Conservation (phyloP, 2,797 vertebrate species). For the Rhynchotus rufescens region DNA sequence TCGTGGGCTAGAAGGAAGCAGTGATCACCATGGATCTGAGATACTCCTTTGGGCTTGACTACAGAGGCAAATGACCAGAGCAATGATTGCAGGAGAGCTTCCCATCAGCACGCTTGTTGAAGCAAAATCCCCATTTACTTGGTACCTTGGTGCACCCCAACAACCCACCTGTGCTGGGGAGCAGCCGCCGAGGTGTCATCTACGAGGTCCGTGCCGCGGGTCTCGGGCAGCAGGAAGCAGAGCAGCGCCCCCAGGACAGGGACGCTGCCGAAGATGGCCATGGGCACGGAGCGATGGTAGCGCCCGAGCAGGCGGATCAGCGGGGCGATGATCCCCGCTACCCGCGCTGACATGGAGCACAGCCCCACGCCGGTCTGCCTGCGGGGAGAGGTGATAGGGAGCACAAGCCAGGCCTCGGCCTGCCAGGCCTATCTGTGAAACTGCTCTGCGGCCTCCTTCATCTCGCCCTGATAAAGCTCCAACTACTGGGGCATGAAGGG, state of each 20-base stretch:
- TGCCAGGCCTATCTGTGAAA: too few species aligned
- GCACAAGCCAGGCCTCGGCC: rapidly evolving
- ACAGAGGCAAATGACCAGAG: too few species aligned
- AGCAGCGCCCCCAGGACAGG: slow-evolving; percentile 77
- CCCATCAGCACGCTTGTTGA: too few species aligned
- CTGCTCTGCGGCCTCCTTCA: too few species aligned
- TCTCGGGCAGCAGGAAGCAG: slow-evolving; percentile 88
- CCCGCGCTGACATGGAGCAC: slow-evolving; percentile 81
- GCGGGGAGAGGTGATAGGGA: rapidly evolving
- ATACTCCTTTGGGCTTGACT: too few species aligned
- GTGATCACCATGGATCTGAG: background rate
- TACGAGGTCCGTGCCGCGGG: slow-evolving; percentile 77
- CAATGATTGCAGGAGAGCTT: too few species aligned
- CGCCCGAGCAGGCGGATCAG: slow-evolving; percentile 83
- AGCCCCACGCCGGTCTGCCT: slow-evolving; percentile 89
- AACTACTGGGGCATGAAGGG: too few species aligned
- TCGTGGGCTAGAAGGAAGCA: background rate
- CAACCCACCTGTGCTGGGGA: slow-evolving; percentile 9
- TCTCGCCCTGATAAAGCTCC: too few species aligned
- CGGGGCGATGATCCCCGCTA: slow-evolving; percentile 86
- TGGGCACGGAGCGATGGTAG: slow-evolving; percentile 82
- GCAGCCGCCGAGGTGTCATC: slow-evolving; percentile 70
- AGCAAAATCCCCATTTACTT: too few species aligned
- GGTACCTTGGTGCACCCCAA: too few species aligned
- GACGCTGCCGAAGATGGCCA: slow-evolving; percentile 82